Percentiles rank a stretch among this genome's conserved stretches.
Evolutionary conservation across 2,888 invertebrate genomes (phyloP).

Genomic region (Hypolimnas misippus): DNA sequence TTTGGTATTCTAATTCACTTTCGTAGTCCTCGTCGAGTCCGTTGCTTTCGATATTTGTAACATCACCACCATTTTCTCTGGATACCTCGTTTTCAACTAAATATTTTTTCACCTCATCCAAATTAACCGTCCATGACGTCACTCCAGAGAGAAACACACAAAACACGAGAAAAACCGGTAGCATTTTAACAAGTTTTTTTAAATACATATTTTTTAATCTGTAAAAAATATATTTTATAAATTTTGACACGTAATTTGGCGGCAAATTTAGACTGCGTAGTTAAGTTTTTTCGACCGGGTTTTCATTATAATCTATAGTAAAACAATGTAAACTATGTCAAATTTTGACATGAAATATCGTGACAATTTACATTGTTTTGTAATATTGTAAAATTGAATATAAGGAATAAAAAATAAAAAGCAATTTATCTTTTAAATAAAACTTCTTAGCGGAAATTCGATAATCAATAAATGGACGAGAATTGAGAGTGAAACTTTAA

Average conservation of each 20-base stretch:
- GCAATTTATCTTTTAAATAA: too few species aligned
- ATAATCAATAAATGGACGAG: too few species aligned
- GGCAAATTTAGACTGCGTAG: neutral
- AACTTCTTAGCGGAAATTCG: too few species aligned
- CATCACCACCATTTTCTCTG: conserved; percentile 39
- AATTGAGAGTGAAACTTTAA: too few species aligned
- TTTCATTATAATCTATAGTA: too few species aligned
- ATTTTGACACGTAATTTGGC: neutral
- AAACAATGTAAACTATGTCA: too few species aligned
- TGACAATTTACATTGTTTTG: too few species aligned
- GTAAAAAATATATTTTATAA: neutral
- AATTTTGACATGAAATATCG: too few species aligned
- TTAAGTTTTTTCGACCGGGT: too few species aligned
- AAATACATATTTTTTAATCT: neutral
- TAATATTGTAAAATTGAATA: too few species aligned
- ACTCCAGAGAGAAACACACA: conserved; percentile 52
- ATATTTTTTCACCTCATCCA: conserved; percentile 63
- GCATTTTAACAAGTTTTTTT: conserved; percentile 17
- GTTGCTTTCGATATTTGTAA: conserved; percentile 37
- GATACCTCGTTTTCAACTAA: conserved; percentile 54
- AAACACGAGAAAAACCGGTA: conserved; percentile 15
- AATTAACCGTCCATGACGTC: conserved; percentile 68
- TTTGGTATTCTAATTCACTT: conserved; percentile 56
- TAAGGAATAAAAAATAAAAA: too few species aligned
- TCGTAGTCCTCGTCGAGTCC: conserved; percentile 52